Conservation (phyloP, 1,140 invertebrate genomes). For the Melanaphis sacchari region DNA sequence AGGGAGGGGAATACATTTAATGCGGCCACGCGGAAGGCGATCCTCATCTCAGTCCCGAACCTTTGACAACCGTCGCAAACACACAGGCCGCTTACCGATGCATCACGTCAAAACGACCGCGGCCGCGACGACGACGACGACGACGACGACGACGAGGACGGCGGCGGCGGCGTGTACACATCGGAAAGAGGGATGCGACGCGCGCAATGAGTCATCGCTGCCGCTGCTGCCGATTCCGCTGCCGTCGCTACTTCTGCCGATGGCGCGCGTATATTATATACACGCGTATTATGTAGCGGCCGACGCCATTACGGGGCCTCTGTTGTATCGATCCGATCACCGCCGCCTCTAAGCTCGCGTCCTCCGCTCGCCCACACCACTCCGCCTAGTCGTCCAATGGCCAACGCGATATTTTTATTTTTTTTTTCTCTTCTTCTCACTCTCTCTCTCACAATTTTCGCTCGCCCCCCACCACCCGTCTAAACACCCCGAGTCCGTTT, state of each 20-base stretch:
- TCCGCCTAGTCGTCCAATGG: constrained; percentile 30
- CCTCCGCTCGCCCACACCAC: constrained; percentile 12
- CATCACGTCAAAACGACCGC: constrained; percentile 9
- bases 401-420: constrained; percentile 32
- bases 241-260: constrained; percentile 35
- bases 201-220: constrained; percentile 31
- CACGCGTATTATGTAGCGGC: background rate
- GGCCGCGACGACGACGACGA: background rate
- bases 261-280: constrained; percentile 21
- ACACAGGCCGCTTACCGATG: background rate
- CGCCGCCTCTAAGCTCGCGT: background rate
- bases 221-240: constrained; percentile 18
- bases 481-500: background rate
- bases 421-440: background rate
- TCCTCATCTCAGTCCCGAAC: constrained; percentile 45
- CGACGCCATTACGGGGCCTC: constrained; percentile 44
- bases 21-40: background rate
- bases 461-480: background rate
- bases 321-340: constrained; percentile 42
- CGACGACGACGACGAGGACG: background rate
- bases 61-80: constrained; percentile 52
- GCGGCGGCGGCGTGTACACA: background rate
- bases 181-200: constrained; percentile 27
- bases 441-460: background rate
- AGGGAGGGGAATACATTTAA: background rate